These are phyloP conservation scores for Drosophila albomicans DNA, from an alignment of 1,140 invertebrate species.

Conservation along the genomic window DNA sequence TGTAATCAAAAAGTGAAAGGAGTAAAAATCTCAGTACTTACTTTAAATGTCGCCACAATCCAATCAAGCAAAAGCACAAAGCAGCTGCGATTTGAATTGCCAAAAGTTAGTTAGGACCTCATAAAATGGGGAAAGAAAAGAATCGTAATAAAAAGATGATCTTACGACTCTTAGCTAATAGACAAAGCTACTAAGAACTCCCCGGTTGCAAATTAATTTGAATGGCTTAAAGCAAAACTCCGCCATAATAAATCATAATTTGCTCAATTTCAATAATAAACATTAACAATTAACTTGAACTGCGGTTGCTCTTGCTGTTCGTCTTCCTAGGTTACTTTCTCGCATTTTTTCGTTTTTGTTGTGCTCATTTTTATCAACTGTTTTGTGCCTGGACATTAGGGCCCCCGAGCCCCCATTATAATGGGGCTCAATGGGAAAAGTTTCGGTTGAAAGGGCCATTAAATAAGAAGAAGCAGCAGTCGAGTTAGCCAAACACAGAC, in stretches of 20 bases:
- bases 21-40: background rate
- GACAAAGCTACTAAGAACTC: too few species aligned
- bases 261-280: background rate
- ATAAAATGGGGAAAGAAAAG: too few species aligned
- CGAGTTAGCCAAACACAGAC: background rate
- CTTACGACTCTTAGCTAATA: too few species aligned
- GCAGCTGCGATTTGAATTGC: too few species aligned
- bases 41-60: background rate
- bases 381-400: slow-evolving; percentile 19
- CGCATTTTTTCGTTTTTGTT: background rate
- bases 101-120: too few species aligned
- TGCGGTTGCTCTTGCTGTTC: slow-evolving; percentile 15
- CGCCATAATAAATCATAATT: slow-evolving; percentile 17
- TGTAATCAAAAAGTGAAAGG: background rate
- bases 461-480: slow-evolving; percentile 19
- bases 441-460: slow-evolving; percentile 45
- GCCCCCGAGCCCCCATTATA: slow-evolving; percentile 26
- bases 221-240: background rate
- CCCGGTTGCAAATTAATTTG: background rate
- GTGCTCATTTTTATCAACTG: slow-evolving; percentile 25
- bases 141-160: too few species aligned
- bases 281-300: slow-evolving; percentile 25
- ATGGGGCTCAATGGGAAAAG: slow-evolving; percentile 45
- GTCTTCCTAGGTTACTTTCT: background rate
- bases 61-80: too few species aligned